Evolutionary conservation across 2,113 vertebrate genomes (phyloP).

Genomic region (Mystacornis crossleyi): DNA sequence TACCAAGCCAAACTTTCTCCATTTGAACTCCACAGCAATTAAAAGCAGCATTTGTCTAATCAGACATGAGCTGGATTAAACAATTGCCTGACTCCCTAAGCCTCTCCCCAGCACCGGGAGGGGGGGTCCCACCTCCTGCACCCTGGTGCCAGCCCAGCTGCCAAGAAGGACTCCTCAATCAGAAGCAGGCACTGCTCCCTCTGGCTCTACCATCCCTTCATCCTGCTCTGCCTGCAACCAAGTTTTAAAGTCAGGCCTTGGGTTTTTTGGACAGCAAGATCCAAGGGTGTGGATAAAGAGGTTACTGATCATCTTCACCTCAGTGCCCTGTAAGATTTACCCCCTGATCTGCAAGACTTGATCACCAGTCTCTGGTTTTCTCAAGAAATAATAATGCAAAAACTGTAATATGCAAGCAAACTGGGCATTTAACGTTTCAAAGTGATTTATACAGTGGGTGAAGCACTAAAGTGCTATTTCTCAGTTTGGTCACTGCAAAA

Average conservation of each 20-base stretch:
- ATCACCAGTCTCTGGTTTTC: neutral
- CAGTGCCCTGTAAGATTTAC: neutral
- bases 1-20: constrained; percentile 37
- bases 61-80: neutral
- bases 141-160: neutral
- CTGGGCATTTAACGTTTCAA: neutral
- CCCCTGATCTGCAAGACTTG: neutral
- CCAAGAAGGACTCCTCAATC: neutral
- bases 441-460: neutral
- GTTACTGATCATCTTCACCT: neutral
- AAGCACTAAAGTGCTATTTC: neutral
- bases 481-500: neutral
- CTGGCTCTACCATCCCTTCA: neutral
- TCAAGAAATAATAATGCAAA: neutral
- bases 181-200: neutral
- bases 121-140: neutral
- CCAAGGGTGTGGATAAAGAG: neutral
- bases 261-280: neutral
- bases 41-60: neutral
- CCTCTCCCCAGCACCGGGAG: neutral
- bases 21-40: neutral
- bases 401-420: neutral
- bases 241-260: neutral
- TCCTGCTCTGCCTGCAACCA: neutral
- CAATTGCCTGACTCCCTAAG: neutral